A percentile compares a stretch with the other conserved stretches of the same genome.
Evolutionary conservation across 2,888 invertebrate genomes (phyloP).

Genomic region (Noctua janthe): DNA sequence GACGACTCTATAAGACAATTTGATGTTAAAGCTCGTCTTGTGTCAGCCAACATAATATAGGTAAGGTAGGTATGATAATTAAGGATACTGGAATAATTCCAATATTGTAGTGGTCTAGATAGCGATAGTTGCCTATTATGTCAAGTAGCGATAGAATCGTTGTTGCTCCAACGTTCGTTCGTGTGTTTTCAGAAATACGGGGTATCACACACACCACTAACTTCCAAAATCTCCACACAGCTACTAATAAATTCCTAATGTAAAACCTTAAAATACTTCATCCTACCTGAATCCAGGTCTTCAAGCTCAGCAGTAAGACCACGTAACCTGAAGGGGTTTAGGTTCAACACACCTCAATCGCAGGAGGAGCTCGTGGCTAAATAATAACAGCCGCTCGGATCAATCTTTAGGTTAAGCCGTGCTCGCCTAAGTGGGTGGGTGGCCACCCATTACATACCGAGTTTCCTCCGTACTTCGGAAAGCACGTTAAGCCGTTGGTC

Average conservation of each 20-base stretch:
- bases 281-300: neutral
- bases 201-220: neutral
- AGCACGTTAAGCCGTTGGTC: no score
- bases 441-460: no score
- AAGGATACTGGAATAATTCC: neutral
- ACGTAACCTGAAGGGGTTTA: neutral
- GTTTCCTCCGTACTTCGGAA: no score
- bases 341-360: neutral
- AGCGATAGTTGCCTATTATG: no score
- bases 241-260: neutral
- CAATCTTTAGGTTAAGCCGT: no score
- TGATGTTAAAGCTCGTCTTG: neutral
- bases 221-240: neutral
- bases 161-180: neutral
- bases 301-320: neutral
- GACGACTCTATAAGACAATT: neutral
- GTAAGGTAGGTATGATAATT: neutral
- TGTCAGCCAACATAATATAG: neutral
- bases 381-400: no score
- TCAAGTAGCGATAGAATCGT: neutral
- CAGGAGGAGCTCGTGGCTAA: no score
- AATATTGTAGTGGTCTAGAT: neutral
- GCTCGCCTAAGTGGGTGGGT: no score
- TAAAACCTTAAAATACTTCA: neutral
- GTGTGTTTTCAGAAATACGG: neutral